Evolutionary conservation across 2,888 invertebrate genomes (phyloP).

Genomic region (Orthosia cruda): DNA sequence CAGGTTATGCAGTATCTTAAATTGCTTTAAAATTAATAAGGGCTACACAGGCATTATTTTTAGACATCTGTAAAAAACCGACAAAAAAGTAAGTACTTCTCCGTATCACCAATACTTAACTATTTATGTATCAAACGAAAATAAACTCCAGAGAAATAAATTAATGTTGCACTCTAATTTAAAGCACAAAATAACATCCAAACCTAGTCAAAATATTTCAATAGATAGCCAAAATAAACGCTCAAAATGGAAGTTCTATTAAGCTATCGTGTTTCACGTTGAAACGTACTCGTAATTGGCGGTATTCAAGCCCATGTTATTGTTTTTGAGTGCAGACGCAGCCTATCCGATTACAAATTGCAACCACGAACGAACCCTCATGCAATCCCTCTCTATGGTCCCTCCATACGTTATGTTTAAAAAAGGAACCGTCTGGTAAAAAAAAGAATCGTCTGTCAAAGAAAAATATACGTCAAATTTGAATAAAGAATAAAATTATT

Average conservation of each 20-base stretch:
- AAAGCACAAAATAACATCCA: not conserved
- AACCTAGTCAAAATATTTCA: conserved; percentile 30
- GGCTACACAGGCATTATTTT: not conserved
- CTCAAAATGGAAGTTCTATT: conserved; percentile 19
- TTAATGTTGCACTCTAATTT: not conserved
- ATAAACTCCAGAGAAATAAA: too few species aligned
- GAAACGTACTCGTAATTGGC: conserved; percentile 40
- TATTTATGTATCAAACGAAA: too few species aligned
- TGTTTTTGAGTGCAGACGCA: conserved; percentile 41
- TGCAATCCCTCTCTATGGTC: conserved; percentile 15
- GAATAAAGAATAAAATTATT: conserved; percentile 11
- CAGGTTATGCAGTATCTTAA: too few species aligned
- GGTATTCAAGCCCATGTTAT: conserved; percentile 35
- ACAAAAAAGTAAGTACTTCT: too few species aligned
- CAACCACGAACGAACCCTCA: conserved; percentile 19
- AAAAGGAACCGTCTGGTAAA: conserved; percentile 16
- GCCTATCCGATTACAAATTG: conserved; percentile 60
- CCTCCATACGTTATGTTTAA: conserved; percentile 5
- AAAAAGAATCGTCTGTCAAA: conserved; percentile 23
- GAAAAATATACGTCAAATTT: conserved; percentile 9
- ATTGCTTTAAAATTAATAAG: not conserved
- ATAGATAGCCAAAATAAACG: conserved; percentile 39
- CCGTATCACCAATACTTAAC: too few species aligned
- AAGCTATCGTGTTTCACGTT: conserved; percentile 40
- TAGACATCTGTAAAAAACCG: too few species aligned